A percentile compares a stretch with the other conserved stretches of the same genome.
Conservation (phyloP, 1,140 invertebrate species). For the Andrena cerasifolii region DNA sequence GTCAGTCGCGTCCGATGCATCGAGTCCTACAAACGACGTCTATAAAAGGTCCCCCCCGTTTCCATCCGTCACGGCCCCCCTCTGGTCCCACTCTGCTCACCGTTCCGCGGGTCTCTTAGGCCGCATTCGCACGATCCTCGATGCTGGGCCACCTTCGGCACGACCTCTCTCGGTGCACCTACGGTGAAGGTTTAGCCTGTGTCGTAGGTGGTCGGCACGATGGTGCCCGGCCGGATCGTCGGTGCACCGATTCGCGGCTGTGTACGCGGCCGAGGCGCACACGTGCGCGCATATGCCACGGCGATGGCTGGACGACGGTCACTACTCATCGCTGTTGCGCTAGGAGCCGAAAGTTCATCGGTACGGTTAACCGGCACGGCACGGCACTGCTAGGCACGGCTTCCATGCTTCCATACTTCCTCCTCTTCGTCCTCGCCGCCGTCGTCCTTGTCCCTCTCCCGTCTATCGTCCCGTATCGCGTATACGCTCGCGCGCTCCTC, state of each 20-base stretch:
- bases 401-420: conserved; percentile 36
- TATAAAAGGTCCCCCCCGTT: conserved; percentile 61
- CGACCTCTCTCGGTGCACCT: conserved; percentile 74
- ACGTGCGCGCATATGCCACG: neutral
- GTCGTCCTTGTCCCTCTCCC: neutral
- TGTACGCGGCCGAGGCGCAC: conserved; percentile 19
- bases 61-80: conserved; percentile 39
- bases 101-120: conserved; percentile 59
- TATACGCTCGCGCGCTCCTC: neutral
- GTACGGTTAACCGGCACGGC: conserved; percentile 66
- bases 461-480: neutral
- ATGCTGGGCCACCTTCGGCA: conserved; percentile 78
- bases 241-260: conserved; percentile 15
- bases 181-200: conserved; percentile 66
- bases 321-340: conserved; percentile 61
- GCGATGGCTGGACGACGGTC: conserved; percentile 62
- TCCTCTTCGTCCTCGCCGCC: neutral
- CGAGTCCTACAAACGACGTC: conserved; percentile 68
- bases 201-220: conserved; percentile 65
- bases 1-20: conserved; percentile 66
- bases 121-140: conserved; percentile 79
- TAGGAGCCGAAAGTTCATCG: conserved; percentile 69
- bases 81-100: conserved; percentile 52
- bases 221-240: conserved; percentile 40
- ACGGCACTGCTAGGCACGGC: conserved; percentile 45